Conservation (phyloP, 2,113 vertebrate genomes). For the Mastomys coucha region DNA sequence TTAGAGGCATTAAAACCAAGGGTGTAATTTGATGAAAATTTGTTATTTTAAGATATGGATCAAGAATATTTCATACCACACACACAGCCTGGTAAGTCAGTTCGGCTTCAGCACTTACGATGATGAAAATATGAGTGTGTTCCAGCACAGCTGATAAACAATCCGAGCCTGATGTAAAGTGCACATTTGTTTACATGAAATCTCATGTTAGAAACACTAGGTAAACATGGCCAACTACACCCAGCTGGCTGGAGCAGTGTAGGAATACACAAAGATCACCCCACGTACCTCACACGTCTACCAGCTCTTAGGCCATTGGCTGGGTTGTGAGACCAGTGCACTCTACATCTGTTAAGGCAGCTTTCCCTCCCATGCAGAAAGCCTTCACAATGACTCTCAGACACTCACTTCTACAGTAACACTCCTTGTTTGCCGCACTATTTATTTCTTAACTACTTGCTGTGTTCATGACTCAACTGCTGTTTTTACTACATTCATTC, state of each 20-base stretch:
- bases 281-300: background rate
- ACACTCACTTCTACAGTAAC: background rate
- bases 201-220: background rate
- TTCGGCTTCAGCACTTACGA: background rate
- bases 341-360: background rate
- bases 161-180: background rate
- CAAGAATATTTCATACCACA: background rate
- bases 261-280: background rate
- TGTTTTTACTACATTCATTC: background rate
- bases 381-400: background rate
- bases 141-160: background rate
- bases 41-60: slow-evolving; percentile 28
- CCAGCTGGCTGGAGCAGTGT: background rate
- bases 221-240: background rate
- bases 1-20: background rate
- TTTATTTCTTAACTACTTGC: background rate
- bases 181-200: background rate
- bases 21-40: slow-evolving; percentile 31
- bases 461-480: background rate
- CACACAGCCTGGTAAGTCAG: background rate
- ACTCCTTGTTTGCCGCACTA: background rate
- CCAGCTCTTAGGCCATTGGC: background rate
- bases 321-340: background rate
- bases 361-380: background rate
- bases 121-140: slow-evolving; percentile 38